Evolutionary conservation across 2,888 invertebrate species (phyloP), one percentile per base, ranked within the genome.

Genomic region (Drosophila pseudotakahashii): DNA sequence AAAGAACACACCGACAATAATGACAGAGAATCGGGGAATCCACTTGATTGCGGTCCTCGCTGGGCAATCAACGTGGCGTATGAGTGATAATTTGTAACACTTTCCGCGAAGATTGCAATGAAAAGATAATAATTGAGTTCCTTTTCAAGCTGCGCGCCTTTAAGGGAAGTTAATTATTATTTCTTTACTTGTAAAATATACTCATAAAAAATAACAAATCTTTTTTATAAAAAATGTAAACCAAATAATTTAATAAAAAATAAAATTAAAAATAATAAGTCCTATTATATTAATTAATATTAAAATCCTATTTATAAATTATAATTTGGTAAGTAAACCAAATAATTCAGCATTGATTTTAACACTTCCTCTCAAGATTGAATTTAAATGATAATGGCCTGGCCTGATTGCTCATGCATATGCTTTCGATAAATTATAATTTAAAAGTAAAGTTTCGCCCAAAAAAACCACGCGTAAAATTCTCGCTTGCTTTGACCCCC

Each of bases 71-170:
- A 10, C 64, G 51, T 16, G 62, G 39, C 62, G 62, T 64, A 61
- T 64, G 62, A 37, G 62, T 52, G 51, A 64, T 64, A 45, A 64
- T 62, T 64, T 62, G 23, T 7, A 41, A 13, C 30, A n/a, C 36
- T 39, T 45, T 16, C 44, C 44, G 14, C 9, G 9, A 26, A 30
- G 60, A 60, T 44, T 50, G 48, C 13, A 23, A 23, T 14, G 32
- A 13, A 23, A 42, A 16, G 16, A 50, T 63, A 59, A 50, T 50
- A 16, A 32, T 34, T 26, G 42, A 7, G 16, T 19, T 16, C 11
- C 16, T 16, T 11, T 2, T 36, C 7, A 7, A 7, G 26, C 23
- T 10, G n/a, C 23, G 3, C 4, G 23, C 23, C 23, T 23, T 26
- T 7, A 26, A 26, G 7, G 26, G 2, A 26, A 7, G 7, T 26